phyloP scores from a whole-genome alignment of 2,113 vertebrate species.

The Spheniscus mendiculus region DNA sequence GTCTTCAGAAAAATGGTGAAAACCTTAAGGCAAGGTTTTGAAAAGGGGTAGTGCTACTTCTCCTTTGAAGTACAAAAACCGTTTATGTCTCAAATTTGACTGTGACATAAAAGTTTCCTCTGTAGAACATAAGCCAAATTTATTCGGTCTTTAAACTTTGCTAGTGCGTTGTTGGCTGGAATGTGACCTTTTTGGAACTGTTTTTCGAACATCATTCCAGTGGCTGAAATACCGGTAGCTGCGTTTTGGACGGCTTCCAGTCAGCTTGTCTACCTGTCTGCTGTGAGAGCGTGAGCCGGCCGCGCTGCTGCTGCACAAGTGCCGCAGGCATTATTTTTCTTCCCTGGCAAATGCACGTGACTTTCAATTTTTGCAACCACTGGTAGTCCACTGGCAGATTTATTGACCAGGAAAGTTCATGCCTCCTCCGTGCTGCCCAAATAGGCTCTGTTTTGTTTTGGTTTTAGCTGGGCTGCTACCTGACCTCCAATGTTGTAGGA shows the following conservation, averaged over 20 bases:
- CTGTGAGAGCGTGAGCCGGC: neutral
- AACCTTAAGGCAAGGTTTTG: neutral
- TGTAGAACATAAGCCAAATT: neutral
- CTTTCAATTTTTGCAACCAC: conserved; percentile 7
- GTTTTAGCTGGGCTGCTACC: neutral
- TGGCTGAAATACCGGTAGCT: neutral
- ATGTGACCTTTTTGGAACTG: neutral
- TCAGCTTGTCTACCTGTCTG: neutral
- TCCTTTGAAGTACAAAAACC: neutral
- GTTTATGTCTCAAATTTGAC: neutral
- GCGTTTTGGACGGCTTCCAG: neutral
- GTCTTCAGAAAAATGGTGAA: neutral
- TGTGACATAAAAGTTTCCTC: neutral
- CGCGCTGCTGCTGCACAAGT: neutral
- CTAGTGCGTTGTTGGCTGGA: neutral
- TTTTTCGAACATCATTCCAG: neutral
- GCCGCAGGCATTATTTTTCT: neutral
- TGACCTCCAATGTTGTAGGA: conserved; percentile 46
- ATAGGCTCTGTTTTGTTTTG: neutral
- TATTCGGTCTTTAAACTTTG: neutral
- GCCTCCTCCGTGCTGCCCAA: neutral
- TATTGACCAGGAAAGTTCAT: conserved; percentile 18
- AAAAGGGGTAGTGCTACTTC: neutral
- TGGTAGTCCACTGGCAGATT: neutral
- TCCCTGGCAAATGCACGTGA: neutral